A percentile compares a stretch with the other conserved stretches of the same genome.
Evolutionary conservation across 2,888 invertebrate species (phyloP).

Genomic region (Anthrax anthrax): DNA sequence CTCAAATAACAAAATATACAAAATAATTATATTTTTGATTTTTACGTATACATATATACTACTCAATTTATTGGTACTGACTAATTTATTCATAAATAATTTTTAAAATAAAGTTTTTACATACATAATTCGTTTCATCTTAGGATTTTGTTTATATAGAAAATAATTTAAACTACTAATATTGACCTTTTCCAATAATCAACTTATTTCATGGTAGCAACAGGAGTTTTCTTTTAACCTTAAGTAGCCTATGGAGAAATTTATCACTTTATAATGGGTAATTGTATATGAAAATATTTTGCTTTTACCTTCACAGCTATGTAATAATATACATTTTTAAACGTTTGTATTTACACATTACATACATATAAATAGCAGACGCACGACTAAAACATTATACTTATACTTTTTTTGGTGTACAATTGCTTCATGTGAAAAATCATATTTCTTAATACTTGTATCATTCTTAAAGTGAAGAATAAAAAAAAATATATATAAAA

Average conservation of each 20-base stretch:
- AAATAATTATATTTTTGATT: too few relatives aligned
- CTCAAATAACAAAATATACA: too few relatives aligned
- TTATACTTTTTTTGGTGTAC: too few relatives aligned
- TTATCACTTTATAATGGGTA: slow-evolving; percentile 5
- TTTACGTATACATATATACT: too few relatives aligned
- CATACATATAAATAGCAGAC: neutral
- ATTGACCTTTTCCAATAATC: slow-evolving; percentile 21
- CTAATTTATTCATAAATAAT: too few relatives aligned
- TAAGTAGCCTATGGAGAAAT: slow-evolving; percentile 3
- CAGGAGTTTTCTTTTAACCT: slow-evolving; percentile 13
- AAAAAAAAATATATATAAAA: neutral
- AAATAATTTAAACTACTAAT: slow-evolving; percentile 22
- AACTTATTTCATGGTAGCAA: slow-evolving; percentile 14
- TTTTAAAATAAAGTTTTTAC: too few relatives aligned
- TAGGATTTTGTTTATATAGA: slow-evolving; percentile 16
- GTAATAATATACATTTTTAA: too few relatives aligned
- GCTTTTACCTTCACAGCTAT: neutral
- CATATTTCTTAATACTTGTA: neutral
- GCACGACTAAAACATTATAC: neutral
- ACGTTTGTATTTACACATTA: too few relatives aligned
- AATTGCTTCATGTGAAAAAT: neutral
- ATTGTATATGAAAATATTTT: neutral
- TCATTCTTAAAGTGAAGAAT: neutral
- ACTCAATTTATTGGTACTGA: too few relatives aligned
- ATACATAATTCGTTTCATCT: too few relatives aligned